These are phyloP conservation scores for Drosophila aff. DNA, from an alignment of 1,140 invertebrate species.

Conservation along the genomic window DNA sequence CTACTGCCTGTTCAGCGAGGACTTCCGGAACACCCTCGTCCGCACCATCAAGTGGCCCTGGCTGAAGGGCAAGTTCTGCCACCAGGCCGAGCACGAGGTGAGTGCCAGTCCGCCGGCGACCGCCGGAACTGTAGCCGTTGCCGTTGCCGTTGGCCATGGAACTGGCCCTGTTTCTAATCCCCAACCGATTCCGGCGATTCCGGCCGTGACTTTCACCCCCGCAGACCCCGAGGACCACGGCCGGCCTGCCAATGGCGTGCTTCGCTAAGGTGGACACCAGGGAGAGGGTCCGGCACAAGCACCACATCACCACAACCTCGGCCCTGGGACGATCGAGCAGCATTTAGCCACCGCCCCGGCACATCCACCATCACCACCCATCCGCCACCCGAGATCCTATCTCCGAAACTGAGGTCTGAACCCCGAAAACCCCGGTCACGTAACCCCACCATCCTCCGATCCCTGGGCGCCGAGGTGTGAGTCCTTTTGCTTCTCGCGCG, in stretches of 20 bases:
- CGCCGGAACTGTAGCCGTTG: constrained; percentile 55
- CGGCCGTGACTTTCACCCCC: constrained; percentile 51
- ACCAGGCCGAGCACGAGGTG: constrained; percentile 76
- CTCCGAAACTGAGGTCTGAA: constrained; percentile 10
- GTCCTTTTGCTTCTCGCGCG: not conserved
- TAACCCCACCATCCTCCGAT: not conserved
- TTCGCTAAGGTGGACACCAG: constrained; percentile 66
- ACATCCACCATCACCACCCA: not conserved
- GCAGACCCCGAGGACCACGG: constrained; percentile 45
- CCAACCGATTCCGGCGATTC: constrained; percentile 18
- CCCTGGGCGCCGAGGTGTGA: constrained; percentile 20
- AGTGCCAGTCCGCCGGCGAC: constrained; percentile 69
- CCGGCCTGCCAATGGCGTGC: constrained; percentile 65
- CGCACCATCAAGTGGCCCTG: constrained; percentile 88
- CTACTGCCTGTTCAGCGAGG: constrained; percentile 91
- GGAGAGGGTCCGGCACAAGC: constrained; percentile 55
- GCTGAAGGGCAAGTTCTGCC: constrained; percentile 72
- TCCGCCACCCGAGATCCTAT: constrained; percentile 26
- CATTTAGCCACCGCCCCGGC: constrained; percentile 58
- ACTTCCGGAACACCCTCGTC: constrained; percentile 90
- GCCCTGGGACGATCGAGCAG: constrained; percentile 79
- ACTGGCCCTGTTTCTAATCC: constrained; percentile 44
- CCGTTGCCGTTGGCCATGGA: constrained; percentile 6
- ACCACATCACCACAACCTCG: constrained; percentile 78
- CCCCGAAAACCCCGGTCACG: not conserved